Conservation (phyloP, 2,797 vertebrate species). For the Eupleurogrammus muticus region DNA sequence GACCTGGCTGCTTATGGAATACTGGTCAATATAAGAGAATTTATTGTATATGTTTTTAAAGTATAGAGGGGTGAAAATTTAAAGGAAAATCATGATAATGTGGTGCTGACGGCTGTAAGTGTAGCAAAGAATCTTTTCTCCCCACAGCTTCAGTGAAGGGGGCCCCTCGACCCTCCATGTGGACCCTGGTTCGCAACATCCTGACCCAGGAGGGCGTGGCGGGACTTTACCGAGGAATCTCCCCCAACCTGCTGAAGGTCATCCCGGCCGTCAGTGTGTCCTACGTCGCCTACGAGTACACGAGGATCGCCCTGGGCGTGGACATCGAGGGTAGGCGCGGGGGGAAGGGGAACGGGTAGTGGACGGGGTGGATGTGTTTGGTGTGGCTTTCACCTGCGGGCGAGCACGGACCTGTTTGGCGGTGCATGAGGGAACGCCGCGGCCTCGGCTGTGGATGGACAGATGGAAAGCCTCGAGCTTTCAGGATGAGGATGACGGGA, state of each 20-base stretch:
- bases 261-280: conserved; percentile 98
- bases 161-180: conserved; percentile 89
- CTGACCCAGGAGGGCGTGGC: conserved; percentile 90
- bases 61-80: not conserved
- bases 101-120: too few relatives aligned
- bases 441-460: conserved; percentile 19
- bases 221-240: conserved; percentile 96
- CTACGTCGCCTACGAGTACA: conserved; percentile 97
- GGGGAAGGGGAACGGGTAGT: conserved; percentile 49
- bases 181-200: conserved; percentile 88
- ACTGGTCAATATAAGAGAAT: too few relatives aligned
- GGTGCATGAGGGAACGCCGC: conserved; percentile 51
- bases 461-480: not conserved
- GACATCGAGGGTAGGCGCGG: conserved; percentile 71
- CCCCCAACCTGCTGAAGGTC: conserved; percentile 98
- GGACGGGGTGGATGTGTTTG: conserved; percentile 14
- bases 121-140: too few relatives aligned
- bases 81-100: not conserved
- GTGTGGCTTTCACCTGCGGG: conserved; percentile 29
- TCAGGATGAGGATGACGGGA: not conserved
- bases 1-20: too few relatives aligned
- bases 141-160: conserved; percentile 88
- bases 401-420: conserved; percentile 29
- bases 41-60: not conserved
- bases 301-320: conserved; percentile 90